Percentiles rank a stretch among this genome's conserved stretches.
Conservation (phyloP, 2,797 vertebrate genomes). For the Acrocephalus scirpaceus region DNA sequence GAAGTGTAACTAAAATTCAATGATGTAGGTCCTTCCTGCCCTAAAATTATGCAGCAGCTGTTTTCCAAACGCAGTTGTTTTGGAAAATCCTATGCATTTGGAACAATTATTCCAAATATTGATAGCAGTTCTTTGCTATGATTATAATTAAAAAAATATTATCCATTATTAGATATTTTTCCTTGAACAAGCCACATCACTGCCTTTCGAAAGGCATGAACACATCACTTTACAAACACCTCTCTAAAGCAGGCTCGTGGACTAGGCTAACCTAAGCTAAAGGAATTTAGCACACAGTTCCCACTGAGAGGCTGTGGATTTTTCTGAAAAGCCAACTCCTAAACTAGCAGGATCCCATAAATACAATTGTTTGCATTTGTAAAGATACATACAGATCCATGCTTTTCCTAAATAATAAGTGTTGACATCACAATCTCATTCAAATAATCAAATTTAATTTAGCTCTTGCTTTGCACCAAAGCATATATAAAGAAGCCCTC, state of each 20-base stretch:
- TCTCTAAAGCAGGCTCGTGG: background rate
- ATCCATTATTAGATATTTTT: background rate
- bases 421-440: background rate
- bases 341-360: background rate
- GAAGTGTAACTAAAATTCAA: background rate
- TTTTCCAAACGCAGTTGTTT: background rate
- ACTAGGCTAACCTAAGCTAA: background rate
- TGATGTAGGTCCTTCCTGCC: background rate
- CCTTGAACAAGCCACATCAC: background rate
- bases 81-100: background rate
- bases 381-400: background rate
- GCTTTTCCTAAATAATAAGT: background rate
- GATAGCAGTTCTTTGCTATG: background rate
- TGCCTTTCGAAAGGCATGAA: background rate
- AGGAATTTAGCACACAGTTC: background rate
- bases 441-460: background rate
- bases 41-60: background rate
- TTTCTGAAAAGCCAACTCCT: background rate
- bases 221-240: background rate
- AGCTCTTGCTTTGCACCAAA: background rate
- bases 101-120: background rate
- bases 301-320: background rate
- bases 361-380: background rate
- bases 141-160: background rate
- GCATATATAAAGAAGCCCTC: conserved; percentile 7